Evolutionary conservation across 1,140 invertebrate species (phyloP).

Genomic region (Bombus soroeensis): DNA sequence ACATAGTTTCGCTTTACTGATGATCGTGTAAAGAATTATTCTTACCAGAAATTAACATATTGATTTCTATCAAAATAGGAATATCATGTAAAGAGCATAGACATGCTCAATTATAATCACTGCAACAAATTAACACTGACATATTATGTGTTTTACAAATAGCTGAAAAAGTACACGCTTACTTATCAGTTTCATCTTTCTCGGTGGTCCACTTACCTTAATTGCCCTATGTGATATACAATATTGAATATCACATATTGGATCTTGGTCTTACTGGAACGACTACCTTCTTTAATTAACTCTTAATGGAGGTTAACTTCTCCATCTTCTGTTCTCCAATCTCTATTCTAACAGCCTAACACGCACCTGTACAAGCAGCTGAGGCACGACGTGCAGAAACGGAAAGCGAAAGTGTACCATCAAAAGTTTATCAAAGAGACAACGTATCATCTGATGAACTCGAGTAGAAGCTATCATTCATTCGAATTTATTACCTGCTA

Average conservation of each 20-base stretch:
- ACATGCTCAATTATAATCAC: not conserved
- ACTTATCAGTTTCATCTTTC: not conserved
- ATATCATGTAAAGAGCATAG: too few relatives aligned
- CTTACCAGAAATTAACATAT: not conserved
- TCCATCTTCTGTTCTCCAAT: not conserved
- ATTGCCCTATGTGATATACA: not conserved
- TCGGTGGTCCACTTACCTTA: not conserved
- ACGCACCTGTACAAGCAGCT: conserved; percentile 16
- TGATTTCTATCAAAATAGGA: not conserved
- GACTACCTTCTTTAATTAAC: not conserved
- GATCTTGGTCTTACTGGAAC: not conserved
- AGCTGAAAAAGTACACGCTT: not conserved
- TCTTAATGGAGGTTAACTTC: not conserved
- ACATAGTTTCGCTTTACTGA: not conserved
- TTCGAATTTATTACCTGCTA: not conserved
- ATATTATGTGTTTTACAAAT: not conserved
- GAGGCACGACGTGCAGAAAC: not conserved
- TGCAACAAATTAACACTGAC: not conserved
- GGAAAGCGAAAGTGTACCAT: conserved; percentile 3
- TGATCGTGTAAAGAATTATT: not conserved
- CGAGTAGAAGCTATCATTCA: not conserved
- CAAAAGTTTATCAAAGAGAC: not conserved
- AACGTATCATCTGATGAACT: not conserved
- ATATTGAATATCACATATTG: not conserved
- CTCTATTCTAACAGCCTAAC: conserved; percentile 14